phyloP scores from a whole-genome alignment of 2,113 vertebrate genomes.

The Nansenia antarctica region DNA sequence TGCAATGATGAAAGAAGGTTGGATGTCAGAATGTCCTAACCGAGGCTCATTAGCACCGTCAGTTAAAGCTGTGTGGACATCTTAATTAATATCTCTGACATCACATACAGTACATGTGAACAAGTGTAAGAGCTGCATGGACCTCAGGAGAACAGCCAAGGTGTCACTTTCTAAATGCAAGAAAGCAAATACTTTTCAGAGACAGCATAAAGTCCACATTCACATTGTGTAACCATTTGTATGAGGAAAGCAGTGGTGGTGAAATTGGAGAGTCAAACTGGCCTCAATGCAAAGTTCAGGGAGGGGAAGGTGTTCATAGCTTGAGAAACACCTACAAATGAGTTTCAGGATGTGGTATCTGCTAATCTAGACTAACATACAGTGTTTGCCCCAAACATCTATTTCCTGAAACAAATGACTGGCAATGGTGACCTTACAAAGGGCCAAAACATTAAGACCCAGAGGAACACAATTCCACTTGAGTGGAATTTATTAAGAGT shows the following conservation, averaged over 20 bases:
- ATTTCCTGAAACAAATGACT: slow-evolving; percentile 15
- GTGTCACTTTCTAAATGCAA: neutral
- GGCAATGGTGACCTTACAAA: slow-evolving; percentile 19
- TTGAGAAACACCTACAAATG: neutral
- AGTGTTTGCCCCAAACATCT: neutral
- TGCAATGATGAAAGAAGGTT: slow-evolving; percentile 47
- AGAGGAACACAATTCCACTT: slow-evolving; percentile 27
- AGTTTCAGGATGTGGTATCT: neutral
- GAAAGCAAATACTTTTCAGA: neutral
- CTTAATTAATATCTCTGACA: neutral
- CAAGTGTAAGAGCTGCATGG: neutral
- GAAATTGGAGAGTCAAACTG: neutral
- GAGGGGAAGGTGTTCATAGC: neutral
- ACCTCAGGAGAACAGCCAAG: neutral
- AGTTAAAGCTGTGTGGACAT: slow-evolving; percentile 21
- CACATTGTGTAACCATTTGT: neutral
- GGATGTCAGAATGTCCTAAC: too few species aligned
- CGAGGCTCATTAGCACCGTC: slow-evolving; percentile 51
- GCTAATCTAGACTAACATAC: neutral
- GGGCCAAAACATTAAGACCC: slow-evolving; percentile 18
- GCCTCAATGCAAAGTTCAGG: neutral
- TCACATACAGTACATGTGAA: neutral
- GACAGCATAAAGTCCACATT: neutral
- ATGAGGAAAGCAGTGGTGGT: neutral
- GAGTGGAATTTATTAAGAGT: slow-evolving; percentile 57